Base-by-base conservation (phyloP, 2,113 vertebrate genomes). In the Tor tambroides region DNA sequence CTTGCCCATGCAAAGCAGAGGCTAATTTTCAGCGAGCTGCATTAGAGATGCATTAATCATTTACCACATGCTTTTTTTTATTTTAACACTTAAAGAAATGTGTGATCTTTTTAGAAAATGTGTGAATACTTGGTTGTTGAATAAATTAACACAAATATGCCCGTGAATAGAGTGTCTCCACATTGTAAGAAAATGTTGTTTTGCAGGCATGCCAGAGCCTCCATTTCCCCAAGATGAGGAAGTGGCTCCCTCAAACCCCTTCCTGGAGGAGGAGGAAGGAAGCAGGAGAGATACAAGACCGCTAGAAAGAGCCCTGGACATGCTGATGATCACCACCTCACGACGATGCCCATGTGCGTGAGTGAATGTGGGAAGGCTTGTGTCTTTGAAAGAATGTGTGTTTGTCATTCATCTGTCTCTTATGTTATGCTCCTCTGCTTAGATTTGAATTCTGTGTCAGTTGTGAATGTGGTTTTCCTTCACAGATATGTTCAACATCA, bases 401-500 rank as follows among this genome's bases (percentile, higher is more conserved):
- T 43, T 77, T 32, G 15, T 32, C 65, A 69, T 72, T 72, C 19
- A 41, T 72, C 32, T 38, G 5, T 1, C 21, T 19, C 56, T 4
- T 54, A 54, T 0, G n/a, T 26, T 30, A 38, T 81, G 10, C 12
- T 6, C 7, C 5, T 21, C 15, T 71, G 17, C 17, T 71, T 9
- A 41, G 6, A 41, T 74, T 59, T 51, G n/a, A 30, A 76, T 17
- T 26, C 75, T 80, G 10, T 54, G n/a, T 17, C 30, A 10, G 0
- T 32, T 61, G 30, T 43, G n/a, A 82, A 65, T 46, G 2, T 65
- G n/a, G 11, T 81, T 87, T 80, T 88, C 6, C 90, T 71, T 67
- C 85, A 5, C 92, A 99, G 98, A 98, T 90, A 93, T 99, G 78
- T 99, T 98, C 87, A 99, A 97, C 89, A 99, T 99, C 95, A 99